Evolutionary conservation across 2,888 invertebrate genomes (phyloP).

Genomic region (Baronia brevicornis): DNA sequence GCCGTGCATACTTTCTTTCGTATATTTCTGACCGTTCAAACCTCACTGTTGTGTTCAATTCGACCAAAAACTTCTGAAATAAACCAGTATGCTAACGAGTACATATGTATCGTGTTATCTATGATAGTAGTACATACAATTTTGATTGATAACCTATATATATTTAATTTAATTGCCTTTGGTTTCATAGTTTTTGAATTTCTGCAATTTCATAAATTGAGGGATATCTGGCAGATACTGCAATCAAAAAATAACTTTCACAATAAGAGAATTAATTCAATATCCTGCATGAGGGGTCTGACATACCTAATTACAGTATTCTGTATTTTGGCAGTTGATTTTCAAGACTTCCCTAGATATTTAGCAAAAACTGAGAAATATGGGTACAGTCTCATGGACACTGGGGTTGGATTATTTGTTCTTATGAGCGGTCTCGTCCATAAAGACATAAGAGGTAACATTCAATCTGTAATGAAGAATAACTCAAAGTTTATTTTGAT

Average conservation of each 20-base stretch:
- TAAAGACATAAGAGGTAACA: conserved; percentile 38
- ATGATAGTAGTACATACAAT: conserved; percentile 75
- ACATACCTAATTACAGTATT: conserved; percentile 84
- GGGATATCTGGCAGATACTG: conserved; percentile 23
- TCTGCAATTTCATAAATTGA: conserved; percentile 12
- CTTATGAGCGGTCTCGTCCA: conserved; percentile 87
- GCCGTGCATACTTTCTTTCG: conserved; percentile 64
- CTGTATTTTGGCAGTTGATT: conserved; percentile 96
- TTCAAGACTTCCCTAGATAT: conserved; percentile 86
- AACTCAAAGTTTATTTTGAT: conserved; percentile 48
- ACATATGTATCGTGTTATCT: conserved; percentile 71
- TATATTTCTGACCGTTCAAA: conserved; percentile 56
- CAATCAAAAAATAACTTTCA: conserved; percentile 26
- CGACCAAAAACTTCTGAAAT: conserved; percentile 21
- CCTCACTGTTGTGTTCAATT: conserved; percentile 39
- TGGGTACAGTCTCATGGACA: conserved; percentile 95
- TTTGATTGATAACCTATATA: conserved; percentile 43
- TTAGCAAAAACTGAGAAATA: conserved; percentile 91
- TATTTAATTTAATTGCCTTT: conserved; percentile 40
- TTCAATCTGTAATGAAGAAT: conserved; percentile 42
- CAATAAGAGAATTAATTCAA: conserved; percentile 41
- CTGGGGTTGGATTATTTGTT: conserved; percentile 93
- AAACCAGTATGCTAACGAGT: conserved; percentile 67
- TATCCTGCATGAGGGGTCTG: conserved; percentile 82
- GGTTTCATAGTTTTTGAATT: conserved; percentile 32